Evolutionary conservation across 92 coral and sea anemone genomes (phyloP), one percentile per base, ranked within the genome.

Genomic region (Epizoanthus illoricatus): DNA sequence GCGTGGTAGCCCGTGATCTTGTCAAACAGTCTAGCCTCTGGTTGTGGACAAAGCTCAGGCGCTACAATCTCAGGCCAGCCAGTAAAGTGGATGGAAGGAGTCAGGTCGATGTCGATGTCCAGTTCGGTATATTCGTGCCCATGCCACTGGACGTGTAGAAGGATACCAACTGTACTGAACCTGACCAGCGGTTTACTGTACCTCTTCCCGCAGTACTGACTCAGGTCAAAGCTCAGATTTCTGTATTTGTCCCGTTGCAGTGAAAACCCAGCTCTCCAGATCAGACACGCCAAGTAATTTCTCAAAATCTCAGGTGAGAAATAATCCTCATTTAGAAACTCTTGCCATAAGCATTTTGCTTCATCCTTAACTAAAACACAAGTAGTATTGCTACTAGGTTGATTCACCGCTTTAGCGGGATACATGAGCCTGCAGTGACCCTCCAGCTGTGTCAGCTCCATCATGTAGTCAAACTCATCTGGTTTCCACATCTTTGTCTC

Each of bases 401-500:
- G 2, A 28, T 28, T n/a, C n/a, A 28, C 36, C 2, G 36, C 36
- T 28, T 2, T 2, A 28, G 1, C 36, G 36, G 6, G 16, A 28
- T 42, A 16, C 19, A 6, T 7, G 5, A 43, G 23, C 5, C 56
- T 49, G 43, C 49, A 74, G 59, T 41, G 65, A 65, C 39, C 84
- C 76, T 36, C 65, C 78, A 85, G 74, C 64, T 76, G 40, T 10
- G 82, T 69, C 69, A 85, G 66, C 42, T 76, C 88, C 84, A 76
- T 54, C 66, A 85, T 18, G 65, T 55, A 85, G 71, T 85, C 79
- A 68, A 85, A 85, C 59, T 76, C 79, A 40, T 85, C 84, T 16
- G 88, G 88, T 15, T 57, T 47, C 76, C 76, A 75, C 83, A 85
- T 24, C 69, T 85, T 85, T 9, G 83, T 85, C 49, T 81, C 83